Base-by-base conservation (phyloP, 2,113 vertebrate species). In the Otolemur garnettii region DNA sequence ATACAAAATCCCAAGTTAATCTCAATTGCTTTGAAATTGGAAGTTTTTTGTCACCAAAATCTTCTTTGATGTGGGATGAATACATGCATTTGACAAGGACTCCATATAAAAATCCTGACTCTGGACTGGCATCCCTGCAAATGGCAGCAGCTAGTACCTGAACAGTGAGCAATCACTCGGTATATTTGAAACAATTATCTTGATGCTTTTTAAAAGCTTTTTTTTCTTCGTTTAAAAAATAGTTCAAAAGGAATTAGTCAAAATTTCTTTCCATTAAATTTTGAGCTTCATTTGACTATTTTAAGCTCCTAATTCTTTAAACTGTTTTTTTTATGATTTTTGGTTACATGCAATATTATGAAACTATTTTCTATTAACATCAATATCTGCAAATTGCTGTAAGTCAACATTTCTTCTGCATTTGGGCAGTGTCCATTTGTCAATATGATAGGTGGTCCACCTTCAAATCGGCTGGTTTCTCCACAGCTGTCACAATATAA, bases 381-480 rank as follows among this genome's bases (percentile, higher is more conserved):
- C 19, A 82, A n/a, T 89, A 77, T 91, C 42, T 75, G 4, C 42
- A 92, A 91, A 64, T 79, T 87, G 15, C 45, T 97, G 30, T 93
- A 88, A 94, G 64, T 80, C 38, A 45, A 60, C 2, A 69, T 94
- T 93, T 87, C 57, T 21, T 87, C 5, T 90, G 42, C 26, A 90
- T 92, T 79, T 87, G 42, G n/a, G 9, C 12, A 92, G 53, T 81
- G 78, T 71, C 71, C 90, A 75, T 90, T 95, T 84, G 59, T 94
- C 81, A 96, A 4, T 87, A 33, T 95, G n/a, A 78, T 68, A 93
- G 60, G 53, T 85, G 22, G 38, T 45, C 28, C 50, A 93, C 89
- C 95, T 91, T 17, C 19, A 91, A 75, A 88, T 91, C 90, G 93
- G 33, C 53, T 87, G 14, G 35, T 62, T 97, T 94, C 77, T 94